Percentiles rank a stretch among this genome's conserved stretches.
Evolutionary conservation across 2,113 vertebrate species (phyloP).

Genomic region (Cynoglossus semilaevis): DNA sequence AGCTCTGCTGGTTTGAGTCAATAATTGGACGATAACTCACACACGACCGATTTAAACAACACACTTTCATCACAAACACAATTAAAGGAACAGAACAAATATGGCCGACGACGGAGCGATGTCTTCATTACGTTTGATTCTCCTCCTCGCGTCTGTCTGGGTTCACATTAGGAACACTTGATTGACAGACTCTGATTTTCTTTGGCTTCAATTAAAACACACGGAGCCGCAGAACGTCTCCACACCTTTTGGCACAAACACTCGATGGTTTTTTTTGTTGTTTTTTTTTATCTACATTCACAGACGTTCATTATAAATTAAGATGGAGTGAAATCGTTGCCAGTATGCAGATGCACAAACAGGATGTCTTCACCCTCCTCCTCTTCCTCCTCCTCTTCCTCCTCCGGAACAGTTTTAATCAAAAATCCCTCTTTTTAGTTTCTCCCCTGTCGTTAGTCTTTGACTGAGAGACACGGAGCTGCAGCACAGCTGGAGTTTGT

Average conservation of each 20-base stretch:
- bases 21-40: not conserved
- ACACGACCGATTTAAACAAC: not conserved
- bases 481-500: not conserved
- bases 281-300: conserved; percentile 1
- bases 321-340: conserved; percentile 6
- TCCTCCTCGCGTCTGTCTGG: not conserved
- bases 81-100: not conserved
- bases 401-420: not conserved
- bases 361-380: not conserved
- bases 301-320: conserved; percentile 17
- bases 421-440: conserved; percentile 17
- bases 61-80: not conserved
- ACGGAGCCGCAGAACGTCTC: not conserved
- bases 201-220: conserved; percentile 20
- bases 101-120: not conserved
- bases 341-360: conserved; percentile 4
- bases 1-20: not conserved
- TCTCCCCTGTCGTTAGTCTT: conserved; percentile 13
- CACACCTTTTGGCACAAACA: not conserved
- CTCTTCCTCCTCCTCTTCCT: too few species aligned
- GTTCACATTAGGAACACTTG: not conserved
- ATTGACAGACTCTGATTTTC: conserved; percentile 1
- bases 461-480: not conserved
- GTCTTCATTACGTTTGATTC: not conserved
- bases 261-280: not conserved